Conservation (phyloP, 2,113 vertebrate species). For the Gnathonemus echidnorhynchus region DNA sequence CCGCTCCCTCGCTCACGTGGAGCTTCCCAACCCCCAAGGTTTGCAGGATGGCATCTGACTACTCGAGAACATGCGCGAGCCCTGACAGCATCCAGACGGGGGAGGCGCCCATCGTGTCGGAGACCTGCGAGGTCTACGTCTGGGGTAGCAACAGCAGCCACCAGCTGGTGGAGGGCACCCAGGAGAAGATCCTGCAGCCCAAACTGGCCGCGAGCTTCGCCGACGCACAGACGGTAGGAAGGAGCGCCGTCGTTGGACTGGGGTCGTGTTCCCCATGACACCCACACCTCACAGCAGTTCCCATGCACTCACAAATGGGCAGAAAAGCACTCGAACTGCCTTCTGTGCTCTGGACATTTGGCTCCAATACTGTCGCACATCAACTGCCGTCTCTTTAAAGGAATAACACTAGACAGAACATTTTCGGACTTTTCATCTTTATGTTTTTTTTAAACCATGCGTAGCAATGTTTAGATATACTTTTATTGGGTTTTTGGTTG, state of each 20-base stretch:
- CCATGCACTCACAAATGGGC: not conserved
- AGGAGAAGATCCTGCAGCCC: slow-evolving; percentile 77
- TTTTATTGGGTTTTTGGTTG: not conserved
- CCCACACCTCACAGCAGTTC: not conserved
- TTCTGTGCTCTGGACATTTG: not conserved
- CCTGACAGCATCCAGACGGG: slow-evolving; percentile 91
- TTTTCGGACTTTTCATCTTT: not conserved
- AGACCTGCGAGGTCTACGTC: slow-evolving; percentile 90
- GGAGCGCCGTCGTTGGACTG: not conserved
- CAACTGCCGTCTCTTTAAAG: not conserved
- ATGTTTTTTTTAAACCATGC: not conserved
- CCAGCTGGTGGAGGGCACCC: slow-evolving; percentile 75
- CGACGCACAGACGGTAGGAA: slow-evolving; percentile 73
- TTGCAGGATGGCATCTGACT: slow-evolving; percentile 84
- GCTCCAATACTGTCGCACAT: not conserved
- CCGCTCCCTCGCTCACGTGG: not conserved
- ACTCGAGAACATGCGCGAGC: slow-evolving; percentile 87
- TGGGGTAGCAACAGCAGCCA: slow-evolving; percentile 82
- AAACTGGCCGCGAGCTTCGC: slow-evolving; percentile 76
- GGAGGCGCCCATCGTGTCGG: slow-evolving; percentile 79
- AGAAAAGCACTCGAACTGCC: not conserved
- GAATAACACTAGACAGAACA: not conserved
- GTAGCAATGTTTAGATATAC: not conserved
- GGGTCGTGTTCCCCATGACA: not conserved
- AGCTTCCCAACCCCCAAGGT: slow-evolving; percentile 54